A percentile compares a stretch with the other conserved stretches of the same genome.
These are phyloP conservation scores for Benitochromis conjunctus DNA, from an alignment of 2,113 vertebrate species.

Conservation along the genomic window DNA sequence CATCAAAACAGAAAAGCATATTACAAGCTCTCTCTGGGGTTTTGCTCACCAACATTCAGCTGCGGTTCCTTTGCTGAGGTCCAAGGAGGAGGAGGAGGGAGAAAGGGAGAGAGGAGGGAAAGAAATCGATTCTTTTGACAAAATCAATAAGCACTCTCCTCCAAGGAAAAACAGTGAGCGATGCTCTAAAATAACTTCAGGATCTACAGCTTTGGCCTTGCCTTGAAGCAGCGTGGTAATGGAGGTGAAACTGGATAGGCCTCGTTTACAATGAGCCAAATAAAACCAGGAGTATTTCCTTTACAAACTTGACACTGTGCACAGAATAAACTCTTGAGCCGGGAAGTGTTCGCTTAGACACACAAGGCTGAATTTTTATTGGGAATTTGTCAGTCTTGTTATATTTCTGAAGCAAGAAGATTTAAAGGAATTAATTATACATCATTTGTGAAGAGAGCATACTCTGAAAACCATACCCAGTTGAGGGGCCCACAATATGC, in stretches of 20 bases:
- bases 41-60: constrained; percentile 28
- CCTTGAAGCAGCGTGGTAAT: constrained; percentile 27
- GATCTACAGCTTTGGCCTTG: constrained; percentile 46
- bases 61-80: constrained; percentile 21
- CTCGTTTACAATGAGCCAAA: constrained; percentile 4
- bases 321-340: neutral
- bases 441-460: neutral
- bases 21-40: constrained; percentile 16
- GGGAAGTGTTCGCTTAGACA: neutral
- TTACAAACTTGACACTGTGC: neutral
- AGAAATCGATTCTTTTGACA: constrained; percentile 74
- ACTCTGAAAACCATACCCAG: neutral
- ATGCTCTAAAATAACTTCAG: constrained; percentile 64
- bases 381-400: neutral
- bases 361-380: neutral
- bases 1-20: constrained; percentile 38
- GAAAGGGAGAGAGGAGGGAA: neutral
- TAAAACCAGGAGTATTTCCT: neutral
- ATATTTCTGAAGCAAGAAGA: neutral
- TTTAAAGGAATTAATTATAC: neutral
- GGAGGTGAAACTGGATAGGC: constrained; percentile 35
- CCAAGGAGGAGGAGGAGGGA: neutral
- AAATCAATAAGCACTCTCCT: constrained; percentile 75
- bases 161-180: constrained; percentile 64
- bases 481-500: neutral